Base-by-base conservation (phyloP, 1,140 invertebrate genomes). In the Lucilia cuprina region DNA sequence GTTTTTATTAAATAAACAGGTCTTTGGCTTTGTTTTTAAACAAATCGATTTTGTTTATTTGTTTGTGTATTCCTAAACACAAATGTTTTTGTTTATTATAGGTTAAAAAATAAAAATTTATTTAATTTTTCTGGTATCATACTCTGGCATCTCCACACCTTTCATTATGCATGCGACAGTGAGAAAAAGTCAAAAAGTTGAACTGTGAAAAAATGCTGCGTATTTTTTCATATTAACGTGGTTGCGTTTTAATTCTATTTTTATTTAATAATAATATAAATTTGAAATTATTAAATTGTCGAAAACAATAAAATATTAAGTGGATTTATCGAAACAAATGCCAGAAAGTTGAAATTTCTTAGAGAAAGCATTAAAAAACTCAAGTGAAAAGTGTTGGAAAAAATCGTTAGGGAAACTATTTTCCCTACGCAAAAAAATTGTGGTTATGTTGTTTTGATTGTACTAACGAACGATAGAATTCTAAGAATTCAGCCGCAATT, bases 221-320 rank as follows among this genome's bases (percentile, higher is more conserved):
- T 85, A 85, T 85, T 85, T 85, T 85, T 70, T 85, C 84, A 30
- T 70, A 80, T 60, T 75, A 85, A 84, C 83, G 85, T 85, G 85
- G 82, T 85, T 19, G 65, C 65, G n/a, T 70, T 70, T 70, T 25
- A 82, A 10, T 70, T 70, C 10, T 25, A 70, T 70, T 70, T 21
- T 82, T 77, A 84, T 78, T 82, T 84, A 83, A 41, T 25, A 83
- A 74, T 49, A 80, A 82, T 74, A 82, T 19, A 65, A 82, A 74
- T 10, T 82, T 7, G 9, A 41, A 5, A 34, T 47, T 70, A 74
- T 83, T 83, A 83, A 83, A 83, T 74, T 9, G 13, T 17, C 25
- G 5, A 74, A 83, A 49, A 19, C 35, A 21, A 74, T 49, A 83
- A 47, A 21, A 70, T 47, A 34, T 55, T 12, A 14, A 50, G 30